Conservation (phyloP, 2,113 vertebrate species). For the Neodon shergylaensis region DNA sequence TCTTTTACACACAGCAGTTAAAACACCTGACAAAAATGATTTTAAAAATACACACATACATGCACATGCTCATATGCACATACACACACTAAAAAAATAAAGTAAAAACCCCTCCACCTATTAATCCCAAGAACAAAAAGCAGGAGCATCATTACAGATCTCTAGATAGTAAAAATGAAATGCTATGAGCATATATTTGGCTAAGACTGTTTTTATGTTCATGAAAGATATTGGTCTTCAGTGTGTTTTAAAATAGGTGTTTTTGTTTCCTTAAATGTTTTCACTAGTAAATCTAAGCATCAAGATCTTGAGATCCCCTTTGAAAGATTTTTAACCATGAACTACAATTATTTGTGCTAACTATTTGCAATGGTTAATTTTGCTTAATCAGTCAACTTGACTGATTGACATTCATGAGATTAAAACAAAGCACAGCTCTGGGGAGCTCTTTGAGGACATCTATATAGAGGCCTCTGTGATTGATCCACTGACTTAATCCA, state of each 20-base stretch:
- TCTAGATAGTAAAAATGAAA: constrained; percentile 7
- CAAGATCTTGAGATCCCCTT: neutral
- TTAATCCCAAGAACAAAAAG: constrained; percentile 10
- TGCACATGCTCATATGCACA: neutral
- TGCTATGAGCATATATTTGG: neutral
- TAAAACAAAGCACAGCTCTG: neutral
- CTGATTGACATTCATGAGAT: neutral
- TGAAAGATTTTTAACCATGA: neutral
- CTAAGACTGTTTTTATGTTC: neutral
- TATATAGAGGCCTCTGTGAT: neutral
- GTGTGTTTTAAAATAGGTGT: neutral
- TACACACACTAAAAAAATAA: neutral
- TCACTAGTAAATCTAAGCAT: neutral
- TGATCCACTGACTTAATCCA: neutral
- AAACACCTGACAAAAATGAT: neutral
- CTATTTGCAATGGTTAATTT: neutral
- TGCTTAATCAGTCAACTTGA: neutral
- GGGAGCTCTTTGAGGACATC: neutral
- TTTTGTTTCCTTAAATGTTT: constrained; percentile 44
- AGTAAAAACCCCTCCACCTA: neutral
- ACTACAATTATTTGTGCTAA: neutral
- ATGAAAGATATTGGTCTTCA: neutral
- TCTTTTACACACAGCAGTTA: neutral
- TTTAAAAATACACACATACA: neutral
- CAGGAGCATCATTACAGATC: neutral